A percentile compares a stretch with the other conserved stretches of the same genome.
Evolutionary conservation across 2,888 invertebrate genomes (phyloP).

Genomic region (Cephus rjabovi): DNA sequence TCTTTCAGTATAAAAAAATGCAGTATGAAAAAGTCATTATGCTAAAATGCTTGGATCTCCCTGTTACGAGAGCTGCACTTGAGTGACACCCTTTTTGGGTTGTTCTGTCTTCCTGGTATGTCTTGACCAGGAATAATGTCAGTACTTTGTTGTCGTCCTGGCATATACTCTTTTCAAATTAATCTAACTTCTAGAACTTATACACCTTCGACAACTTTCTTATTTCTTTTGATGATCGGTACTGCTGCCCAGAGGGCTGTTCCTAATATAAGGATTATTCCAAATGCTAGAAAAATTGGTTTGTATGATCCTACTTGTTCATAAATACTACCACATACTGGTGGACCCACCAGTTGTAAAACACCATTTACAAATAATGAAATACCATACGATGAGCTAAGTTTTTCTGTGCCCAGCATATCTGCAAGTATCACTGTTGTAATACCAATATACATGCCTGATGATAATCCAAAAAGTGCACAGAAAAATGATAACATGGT

Average conservation of each 20-base stretch:
- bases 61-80: not conserved
- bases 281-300: conserved; percentile 80
- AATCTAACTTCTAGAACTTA: not conserved
- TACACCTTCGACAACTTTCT: conserved; percentile 42
- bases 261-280: conserved; percentile 78
- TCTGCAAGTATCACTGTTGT: conserved; percentile 90
- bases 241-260: conserved; percentile 81
- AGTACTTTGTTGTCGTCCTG: not conserved
- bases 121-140: not conserved
- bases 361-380: conserved; percentile 88
- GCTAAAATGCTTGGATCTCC: not conserved
- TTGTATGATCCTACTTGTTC: conserved; percentile 75
- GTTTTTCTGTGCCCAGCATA: conserved; percentile 82
- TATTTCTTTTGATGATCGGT: conserved; percentile 74
- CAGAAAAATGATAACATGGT: conserved; percentile 77
- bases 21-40: not conserved
- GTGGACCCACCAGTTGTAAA: conserved; percentile 83
- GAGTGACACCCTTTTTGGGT: not conserved
- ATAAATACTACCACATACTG: conserved; percentile 81
- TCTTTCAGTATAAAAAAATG: not conserved
- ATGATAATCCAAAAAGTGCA: conserved; percentile 83
- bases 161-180: not conserved
- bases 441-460: conserved; percentile 88
- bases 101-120: not conserved
- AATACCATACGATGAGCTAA: conserved; percentile 88